Evolutionary conservation across 2,113 vertebrate species (phyloP).

Genomic region (Apteryx owenii): DNA sequence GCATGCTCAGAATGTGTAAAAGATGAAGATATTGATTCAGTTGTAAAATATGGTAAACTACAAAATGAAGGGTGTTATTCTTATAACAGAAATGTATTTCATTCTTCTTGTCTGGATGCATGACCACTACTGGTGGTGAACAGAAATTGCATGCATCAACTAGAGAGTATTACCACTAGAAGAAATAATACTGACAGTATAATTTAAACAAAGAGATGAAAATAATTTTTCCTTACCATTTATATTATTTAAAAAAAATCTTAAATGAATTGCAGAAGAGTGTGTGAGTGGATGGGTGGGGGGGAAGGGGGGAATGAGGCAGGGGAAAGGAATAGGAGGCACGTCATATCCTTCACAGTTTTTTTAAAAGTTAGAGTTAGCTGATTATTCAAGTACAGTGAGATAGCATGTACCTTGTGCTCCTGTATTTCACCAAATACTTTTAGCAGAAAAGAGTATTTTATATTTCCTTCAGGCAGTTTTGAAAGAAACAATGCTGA

Average conservation of each 20-base stretch:
- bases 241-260: not conserved
- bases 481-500: not conserved
- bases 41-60: not conserved
- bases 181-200: not conserved
- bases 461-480: not conserved
- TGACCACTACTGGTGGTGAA: not conserved
- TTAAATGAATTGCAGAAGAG: not conserved
- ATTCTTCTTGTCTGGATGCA: not conserved
- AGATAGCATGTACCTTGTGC: not conserved
- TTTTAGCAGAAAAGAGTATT: not conserved
- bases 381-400: not conserved
- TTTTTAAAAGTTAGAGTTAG: not conserved
- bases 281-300: not conserved
- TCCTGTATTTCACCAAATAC: not conserved
- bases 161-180: not conserved
- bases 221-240: not conserved
- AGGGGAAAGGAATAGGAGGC: not conserved
- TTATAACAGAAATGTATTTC: not conserved
- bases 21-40: not conserved
- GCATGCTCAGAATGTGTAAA: not conserved
- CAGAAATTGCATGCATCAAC: not conserved
- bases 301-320: not conserved
- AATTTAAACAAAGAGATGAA: not conserved
- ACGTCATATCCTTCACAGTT: not conserved
- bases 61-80: accelerated